Conservation (phyloP, 2,113 vertebrate species). For the Gnathonemus longibarbis region DNA sequence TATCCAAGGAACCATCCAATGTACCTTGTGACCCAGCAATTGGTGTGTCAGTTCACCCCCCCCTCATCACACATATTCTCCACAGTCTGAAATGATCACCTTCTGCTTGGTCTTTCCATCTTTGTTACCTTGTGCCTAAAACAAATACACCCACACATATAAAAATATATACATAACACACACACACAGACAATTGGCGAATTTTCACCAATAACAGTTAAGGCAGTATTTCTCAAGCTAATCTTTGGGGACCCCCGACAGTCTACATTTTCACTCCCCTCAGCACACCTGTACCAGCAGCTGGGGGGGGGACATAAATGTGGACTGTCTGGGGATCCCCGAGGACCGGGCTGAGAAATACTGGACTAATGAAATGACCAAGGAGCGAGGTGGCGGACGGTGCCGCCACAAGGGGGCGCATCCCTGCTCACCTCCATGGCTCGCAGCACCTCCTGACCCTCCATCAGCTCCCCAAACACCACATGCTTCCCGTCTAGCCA, state of each 20-base stretch:
- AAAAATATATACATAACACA: not conserved
- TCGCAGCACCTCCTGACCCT: conserved; percentile 82
- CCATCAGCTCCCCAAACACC: conserved; percentile 88
- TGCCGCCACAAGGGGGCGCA: not conserved
- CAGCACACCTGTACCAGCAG: not conserved
- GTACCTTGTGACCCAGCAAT: not conserved
- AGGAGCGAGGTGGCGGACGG: not conserved
- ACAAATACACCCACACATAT: not conserved
- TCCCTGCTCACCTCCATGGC: conserved; percentile 73
- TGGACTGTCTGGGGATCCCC: not conserved
- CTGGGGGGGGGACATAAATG: no score
- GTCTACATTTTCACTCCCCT: not conserved
- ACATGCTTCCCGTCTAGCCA: conserved; percentile 92
- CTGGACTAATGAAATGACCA: not conserved
- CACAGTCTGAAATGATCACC: conserved; percentile 89
- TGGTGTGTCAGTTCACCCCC: not conserved
- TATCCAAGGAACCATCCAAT: not conserved
- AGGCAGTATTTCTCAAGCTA: not conserved
- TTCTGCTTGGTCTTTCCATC: conserved; percentile 91
- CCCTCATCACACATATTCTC: conserved; percentile 69
- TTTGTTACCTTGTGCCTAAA: conserved; percentile 82
- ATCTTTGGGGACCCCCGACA: not conserved
- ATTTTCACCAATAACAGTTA: not conserved
- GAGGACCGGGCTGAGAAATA: not conserved
- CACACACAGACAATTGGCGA: not conserved